A percentile compares a stretch with the other conserved stretches of the same genome.
phyloP scores from a whole-genome alignment of 2,888 invertebrate species.

The Chrysomela aeneicollis region DNA sequence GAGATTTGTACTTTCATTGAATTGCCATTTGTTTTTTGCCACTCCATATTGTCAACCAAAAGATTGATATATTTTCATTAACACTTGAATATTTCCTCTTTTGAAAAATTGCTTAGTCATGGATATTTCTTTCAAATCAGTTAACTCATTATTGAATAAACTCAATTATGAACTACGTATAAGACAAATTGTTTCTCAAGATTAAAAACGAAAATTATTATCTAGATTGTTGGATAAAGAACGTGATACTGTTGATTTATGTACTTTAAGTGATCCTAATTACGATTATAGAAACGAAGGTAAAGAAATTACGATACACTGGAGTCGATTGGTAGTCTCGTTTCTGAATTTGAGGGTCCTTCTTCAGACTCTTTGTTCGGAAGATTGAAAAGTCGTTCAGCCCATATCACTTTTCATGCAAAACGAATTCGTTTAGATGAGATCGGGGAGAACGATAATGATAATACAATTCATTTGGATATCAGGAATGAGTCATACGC shows the following conservation, averaged over 20 bases:
- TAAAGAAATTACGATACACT: conserved; percentile 16
- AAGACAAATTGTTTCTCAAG: conserved; percentile 16
- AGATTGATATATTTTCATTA: no score
- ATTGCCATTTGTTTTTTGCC: no score
- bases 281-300: conserved; percentile 13
- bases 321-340: conserved; percentile 9
- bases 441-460: background rate
- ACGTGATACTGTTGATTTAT: background rate
- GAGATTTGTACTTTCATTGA: no score
- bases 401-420: conserved; percentile 14
- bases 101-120: background rate
- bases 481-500: conserved; percentile 23
- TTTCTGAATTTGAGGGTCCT: conserved; percentile 22
- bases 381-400: conserved; percentile 9
- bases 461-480: background rate
- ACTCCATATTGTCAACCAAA: no score
- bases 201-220: conserved; percentile 20
- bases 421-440: conserved; percentile 7
- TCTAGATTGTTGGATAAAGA: conserved; percentile 17
- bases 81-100: background rate
- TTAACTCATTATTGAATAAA: conserved; percentile 14
- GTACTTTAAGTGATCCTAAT: conserved; percentile 1
- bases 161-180: conserved; percentile 22
- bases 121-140: conserved; percentile 18
- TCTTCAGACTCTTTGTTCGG: conserved; percentile 16